Evolutionary conservation across 2,888 invertebrate genomes (phyloP), one percentile per base, ranked within the genome.

Genomic region (Leucoptera coffeella): DNA sequence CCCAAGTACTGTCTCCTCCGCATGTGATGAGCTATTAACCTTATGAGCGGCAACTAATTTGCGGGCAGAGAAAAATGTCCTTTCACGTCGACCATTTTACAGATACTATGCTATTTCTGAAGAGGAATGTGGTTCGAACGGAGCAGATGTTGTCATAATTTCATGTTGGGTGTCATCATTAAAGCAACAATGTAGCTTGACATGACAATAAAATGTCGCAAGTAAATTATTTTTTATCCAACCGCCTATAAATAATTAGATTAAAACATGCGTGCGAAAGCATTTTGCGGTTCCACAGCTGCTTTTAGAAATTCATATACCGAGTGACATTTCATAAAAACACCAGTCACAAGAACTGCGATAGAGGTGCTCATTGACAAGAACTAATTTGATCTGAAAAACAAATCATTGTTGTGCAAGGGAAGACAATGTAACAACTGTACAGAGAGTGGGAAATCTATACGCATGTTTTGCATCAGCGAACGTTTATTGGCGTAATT

Each of bases 11-110:
- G 50, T 61, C 65, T 60, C 61, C 45, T 49, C 43, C 52, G 50
- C 52, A 58, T 58, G 51, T 47, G 50, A 50, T 51, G n/a, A n/a
- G 55, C 49, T 61, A 60, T 62, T 64, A 64, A 57, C 59, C 60
- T 54, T 61, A 54, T 54, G 56, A 46, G 52, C 47, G 45, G 49
- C 55, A 50, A 50, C 50, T 55, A 51, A 54, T n/a, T n/a, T n/a
- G n/a, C n/a, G n/a, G n/a, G n/a, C n/a, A n/a, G n/a, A 46, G 35
- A 34, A 54, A 53, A 50, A 50, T 50, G 42, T 44, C 39, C 39
- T 41, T 38, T 40, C 36, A 33, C 30, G 26, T 37, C 39, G 38
- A 28, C 33, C 33, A 35, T 29, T 28, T 25, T 21, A 23, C 22
- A 22, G 24, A 34, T n/a, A n/a, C n/a, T n/a, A n/a, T 47, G 48